Base-by-base conservation (phyloP, 2,888 invertebrate species). In the Isotomurus palustris region DNA sequence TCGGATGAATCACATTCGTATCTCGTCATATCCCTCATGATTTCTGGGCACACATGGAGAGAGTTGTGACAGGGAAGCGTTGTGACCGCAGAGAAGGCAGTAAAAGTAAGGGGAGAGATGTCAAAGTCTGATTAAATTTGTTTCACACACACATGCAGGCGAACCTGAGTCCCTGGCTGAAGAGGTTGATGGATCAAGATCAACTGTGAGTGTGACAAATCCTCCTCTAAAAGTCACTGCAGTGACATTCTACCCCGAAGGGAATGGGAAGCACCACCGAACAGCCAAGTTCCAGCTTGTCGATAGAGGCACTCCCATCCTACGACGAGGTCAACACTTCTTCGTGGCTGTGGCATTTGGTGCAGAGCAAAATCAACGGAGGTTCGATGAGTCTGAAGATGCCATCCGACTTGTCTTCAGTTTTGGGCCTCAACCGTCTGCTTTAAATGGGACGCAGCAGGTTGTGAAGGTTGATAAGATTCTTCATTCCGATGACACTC, bases 281-380 rank as follows among this genome's bases (percentile, higher is more conserved):
- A 87, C 88, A 0, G 76, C 81, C 59, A 83, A 83, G 70, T 89
- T 79, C 72, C 86, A 87, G 72, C 74, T 83, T 58, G 81, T 85
- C 1, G 82, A 83, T 29, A 80, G 82, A 3, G 81, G 83, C 0
- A 80, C 80, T 0, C 80, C 86, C 0, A 81, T 90, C 22, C 78
- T 89, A 2, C 79, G 89, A 3, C 79, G 89, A 25, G 89, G 88
- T 0, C 83, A 85, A 71, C 79, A 82, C 1, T 88, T 90, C 76
- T 83, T 81, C 59, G 76, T 87, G 4, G 83, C 83, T 1, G 36
- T 68, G 21, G 73, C 88, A 21, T 76, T 83, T 43, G 87, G 88
- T 73, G 68, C 72, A 72, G 76, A 80, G 67, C 27, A 40, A 28
- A 29, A 58, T 40, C 43, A 35, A 36, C 76, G 86, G 28, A 77